Evolutionary conservation across 2,113 vertebrate genomes (phyloP).

Genomic region (Regulus satrapa): DNA sequence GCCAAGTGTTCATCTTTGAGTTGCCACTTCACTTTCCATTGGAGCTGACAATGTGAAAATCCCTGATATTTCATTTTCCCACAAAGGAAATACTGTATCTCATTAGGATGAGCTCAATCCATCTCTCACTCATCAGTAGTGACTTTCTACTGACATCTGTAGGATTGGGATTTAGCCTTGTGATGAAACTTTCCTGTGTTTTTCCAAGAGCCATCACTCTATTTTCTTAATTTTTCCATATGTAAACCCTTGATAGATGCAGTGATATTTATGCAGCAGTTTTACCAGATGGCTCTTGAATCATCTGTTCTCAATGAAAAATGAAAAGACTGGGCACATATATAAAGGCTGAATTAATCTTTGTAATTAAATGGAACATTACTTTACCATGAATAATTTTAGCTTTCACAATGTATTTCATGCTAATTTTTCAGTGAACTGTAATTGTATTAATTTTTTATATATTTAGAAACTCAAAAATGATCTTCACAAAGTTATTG

Average conservation of each 20-base stretch:
- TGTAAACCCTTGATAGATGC: slow-evolving; percentile 40
- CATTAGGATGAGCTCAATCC: neutral
- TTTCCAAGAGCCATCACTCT: neutral
- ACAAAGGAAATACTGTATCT: neutral
- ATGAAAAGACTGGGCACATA: slow-evolving; percentile 61
- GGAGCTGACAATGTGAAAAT: neutral
- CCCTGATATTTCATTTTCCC: neutral
- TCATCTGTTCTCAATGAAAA: slow-evolving; percentile 69
- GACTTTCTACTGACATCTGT: neutral
- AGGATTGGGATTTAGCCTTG: neutral
- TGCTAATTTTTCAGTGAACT: slow-evolving; percentile 73
- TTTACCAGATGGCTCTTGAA: slow-evolving; percentile 71
- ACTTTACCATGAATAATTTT: slow-evolving; percentile 67
- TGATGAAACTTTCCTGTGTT: neutral
- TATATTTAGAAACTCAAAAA: slow-evolving; percentile 65
- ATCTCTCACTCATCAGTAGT: neutral
- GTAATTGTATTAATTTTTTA: slow-evolving; percentile 67
- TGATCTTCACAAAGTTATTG: slow-evolving; percentile 34
- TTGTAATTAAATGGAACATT: slow-evolving; percentile 78
- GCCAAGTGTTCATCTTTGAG: neutral
- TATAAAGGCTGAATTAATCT: slow-evolving; percentile 74
- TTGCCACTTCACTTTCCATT: neutral
- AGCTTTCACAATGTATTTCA: slow-evolving; percentile 70
- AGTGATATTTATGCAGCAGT: slow-evolving; percentile 22
- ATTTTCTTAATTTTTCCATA: neutral